These are phyloP conservation scores for Chanos chanos DNA, from an alignment of 2,797 vertebrate species.

Conservation along the genomic window DNA sequence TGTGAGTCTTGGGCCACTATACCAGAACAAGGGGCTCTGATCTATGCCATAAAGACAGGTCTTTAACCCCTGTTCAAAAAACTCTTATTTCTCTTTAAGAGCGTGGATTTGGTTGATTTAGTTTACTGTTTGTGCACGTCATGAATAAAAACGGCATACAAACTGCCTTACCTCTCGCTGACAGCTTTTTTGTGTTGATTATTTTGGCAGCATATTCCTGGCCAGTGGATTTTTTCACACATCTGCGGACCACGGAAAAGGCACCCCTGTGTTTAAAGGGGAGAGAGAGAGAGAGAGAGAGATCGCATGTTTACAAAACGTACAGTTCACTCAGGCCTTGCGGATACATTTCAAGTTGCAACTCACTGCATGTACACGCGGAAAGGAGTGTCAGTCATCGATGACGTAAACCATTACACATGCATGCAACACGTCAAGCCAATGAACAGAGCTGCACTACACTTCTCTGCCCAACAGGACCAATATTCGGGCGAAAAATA, in stretches of 20 bases:
- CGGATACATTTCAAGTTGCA: conserved; percentile 1
- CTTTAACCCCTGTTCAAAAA: too few species aligned
- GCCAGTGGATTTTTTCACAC: conserved; percentile 95
- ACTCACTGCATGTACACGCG: not conserved
- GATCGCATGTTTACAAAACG: conserved; percentile 8
- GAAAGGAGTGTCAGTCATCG: conserved; percentile 27
- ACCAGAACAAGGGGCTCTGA: too few species aligned
- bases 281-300: conserved; percentile 22
- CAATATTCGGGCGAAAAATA: too few species aligned
- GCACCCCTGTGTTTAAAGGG: conserved; percentile 84
- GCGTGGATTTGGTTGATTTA: too few species aligned
- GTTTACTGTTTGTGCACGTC: too few species aligned
- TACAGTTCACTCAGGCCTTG: conserved; percentile 19
- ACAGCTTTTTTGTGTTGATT: conserved; percentile 99
- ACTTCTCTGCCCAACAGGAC: not conserved
- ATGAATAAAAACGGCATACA: too few species aligned
- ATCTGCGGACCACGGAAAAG: conserved; percentile 98
- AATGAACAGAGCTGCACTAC: not conserved
- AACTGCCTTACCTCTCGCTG: conserved; percentile 87
- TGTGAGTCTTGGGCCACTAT: too few species aligned
- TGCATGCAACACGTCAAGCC: not conserved
- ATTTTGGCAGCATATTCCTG: conserved; percentile 99
- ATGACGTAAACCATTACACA: conserved; percentile 23
- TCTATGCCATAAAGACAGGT: too few species aligned
- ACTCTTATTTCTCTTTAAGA: too few species aligned